Evolutionary conservation across 2,888 invertebrate species (phyloP).

Genomic region (Pocota personata): DNA sequence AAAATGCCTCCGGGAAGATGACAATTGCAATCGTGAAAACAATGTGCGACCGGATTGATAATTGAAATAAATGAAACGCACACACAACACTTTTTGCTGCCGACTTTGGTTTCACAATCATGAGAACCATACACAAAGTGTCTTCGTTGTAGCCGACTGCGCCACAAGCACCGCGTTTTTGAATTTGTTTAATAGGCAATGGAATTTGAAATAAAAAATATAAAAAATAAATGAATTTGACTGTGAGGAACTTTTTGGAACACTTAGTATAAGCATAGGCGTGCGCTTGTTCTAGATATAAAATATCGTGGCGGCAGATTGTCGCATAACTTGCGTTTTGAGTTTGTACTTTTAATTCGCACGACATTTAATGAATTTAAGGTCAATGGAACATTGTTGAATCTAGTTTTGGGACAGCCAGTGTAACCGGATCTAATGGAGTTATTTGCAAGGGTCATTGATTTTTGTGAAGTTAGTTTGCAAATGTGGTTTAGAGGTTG

Average conservation of each 20-base stretch:
- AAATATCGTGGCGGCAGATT: constrained; percentile 13
- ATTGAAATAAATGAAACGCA: constrained; percentile 62
- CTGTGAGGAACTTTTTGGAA: background rate
- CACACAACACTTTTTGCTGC: constrained; percentile 4
- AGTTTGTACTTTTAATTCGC: background rate
- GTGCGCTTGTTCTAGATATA: constrained; percentile 13
- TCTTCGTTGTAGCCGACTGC: constrained; percentile 29
- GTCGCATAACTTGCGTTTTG: constrained; percentile 17
- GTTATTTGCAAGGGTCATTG: background rate
- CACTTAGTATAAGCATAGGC: background rate
- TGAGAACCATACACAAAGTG: constrained; percentile 42
- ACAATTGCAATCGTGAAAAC: constrained; percentile 34
- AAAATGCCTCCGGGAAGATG: constrained; percentile 41
- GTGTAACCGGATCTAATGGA: background rate
- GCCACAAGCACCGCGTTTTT: constrained; percentile 32
- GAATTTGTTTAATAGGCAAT: constrained; percentile 62
- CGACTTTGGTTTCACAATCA: background rate
- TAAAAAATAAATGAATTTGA: background rate
- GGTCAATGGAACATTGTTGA: background rate
- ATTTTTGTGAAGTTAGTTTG: no score
- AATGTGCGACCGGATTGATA: constrained; percentile 56
- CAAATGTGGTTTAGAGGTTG: no score
- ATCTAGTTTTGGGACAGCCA: background rate
- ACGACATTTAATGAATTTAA: background rate
- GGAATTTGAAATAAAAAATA: constrained; percentile 28